These are phyloP conservation scores for Hirudinaria manillensis DNA, from an alignment of 2,888 invertebrate genomes.

Conservation along the genomic window DNA sequence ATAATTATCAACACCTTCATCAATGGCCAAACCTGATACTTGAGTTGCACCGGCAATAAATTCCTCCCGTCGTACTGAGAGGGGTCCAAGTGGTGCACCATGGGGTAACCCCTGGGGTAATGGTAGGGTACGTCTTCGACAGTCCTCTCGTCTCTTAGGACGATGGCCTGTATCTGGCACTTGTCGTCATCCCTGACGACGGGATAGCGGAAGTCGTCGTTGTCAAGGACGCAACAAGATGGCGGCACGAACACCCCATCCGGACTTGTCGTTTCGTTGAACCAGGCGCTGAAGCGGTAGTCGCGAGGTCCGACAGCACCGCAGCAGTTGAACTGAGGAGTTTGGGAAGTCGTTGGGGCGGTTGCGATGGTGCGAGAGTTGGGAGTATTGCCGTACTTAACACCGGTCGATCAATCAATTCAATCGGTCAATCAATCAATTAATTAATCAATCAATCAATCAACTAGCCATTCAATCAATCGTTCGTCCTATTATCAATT, in stretches of 20 bases:
- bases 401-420: too few species aligned
- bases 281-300: slow-evolving; percentile 35
- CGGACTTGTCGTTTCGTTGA: slow-evolving; percentile 25
- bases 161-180: slow-evolving; percentile 32
- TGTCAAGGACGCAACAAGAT: slow-evolving; percentile 34
- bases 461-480: neutral
- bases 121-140: neutral
- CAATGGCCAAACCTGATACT: neutral
- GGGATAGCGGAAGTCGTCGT: slow-evolving; percentile 27
- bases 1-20: neutral
- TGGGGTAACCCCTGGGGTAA: neutral
- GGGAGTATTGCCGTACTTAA: too few species aligned
- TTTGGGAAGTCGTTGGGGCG: too few species aligned
- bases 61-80: neutral
- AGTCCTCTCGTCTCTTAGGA: neutral
- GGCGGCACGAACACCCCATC: slow-evolving; percentile 31
- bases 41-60: neutral
- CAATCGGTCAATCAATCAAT: too few species aligned
- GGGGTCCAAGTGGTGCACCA: neutral
- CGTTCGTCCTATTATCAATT: neutral
- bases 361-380: too few species aligned
- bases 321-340: slow-evolving; percentile 33
- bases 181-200: slow-evolving; percentile 28
- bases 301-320: slow-evolving; percentile 34
- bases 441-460: neutral